Percentiles rank a stretch among this genome's conserved stretches.
Conservation (phyloP, 2,888 invertebrate species). For the Lasioglossum calceatum region DNA sequence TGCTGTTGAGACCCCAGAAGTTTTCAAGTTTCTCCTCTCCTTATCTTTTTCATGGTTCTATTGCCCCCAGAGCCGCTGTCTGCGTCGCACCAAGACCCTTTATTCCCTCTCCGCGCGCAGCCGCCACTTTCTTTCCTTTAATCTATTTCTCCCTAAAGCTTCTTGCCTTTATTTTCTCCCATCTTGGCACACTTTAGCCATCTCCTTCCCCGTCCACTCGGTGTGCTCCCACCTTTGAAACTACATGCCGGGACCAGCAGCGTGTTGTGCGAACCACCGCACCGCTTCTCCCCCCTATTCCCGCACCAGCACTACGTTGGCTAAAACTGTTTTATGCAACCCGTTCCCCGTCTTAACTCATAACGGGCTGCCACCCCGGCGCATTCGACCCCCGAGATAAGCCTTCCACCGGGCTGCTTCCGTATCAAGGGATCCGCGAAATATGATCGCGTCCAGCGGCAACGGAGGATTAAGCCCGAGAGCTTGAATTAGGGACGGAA, state of each 20-base stretch:
- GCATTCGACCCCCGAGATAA: constrained; percentile 51
- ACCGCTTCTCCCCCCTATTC: too few species aligned
- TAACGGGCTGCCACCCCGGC: constrained; percentile 35
- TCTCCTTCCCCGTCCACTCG: neutral
- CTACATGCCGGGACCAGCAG: constrained; percentile 21
- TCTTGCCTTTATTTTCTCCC: constrained; percentile 42
- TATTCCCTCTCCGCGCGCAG: neutral
- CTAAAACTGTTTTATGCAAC: constrained; percentile 38
- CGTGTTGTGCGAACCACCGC: neutral
- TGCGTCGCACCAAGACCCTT: constrained; percentile 1
- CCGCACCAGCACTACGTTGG: neutral
- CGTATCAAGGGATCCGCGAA: constrained; percentile 58
- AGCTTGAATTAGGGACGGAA: constrained; percentile 46
- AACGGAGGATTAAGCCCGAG: constrained; percentile 61
- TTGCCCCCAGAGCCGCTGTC: constrained; percentile 14
- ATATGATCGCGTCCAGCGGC: constrained; percentile 64
- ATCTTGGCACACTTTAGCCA: constrained; percentile 13
- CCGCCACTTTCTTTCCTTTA: constrained; percentile 29
- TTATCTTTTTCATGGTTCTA: constrained; percentile 53
- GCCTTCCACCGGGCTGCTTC: constrained; percentile 57
- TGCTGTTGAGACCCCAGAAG: constrained; percentile 76
- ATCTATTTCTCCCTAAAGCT: constrained; percentile 52
- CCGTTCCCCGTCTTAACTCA: constrained; percentile 55
- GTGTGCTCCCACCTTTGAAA: constrained; percentile 18
- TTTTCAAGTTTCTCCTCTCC: constrained; percentile 74